Conservation (phyloP, 2,797 vertebrate species). For the Epinephelus malabaricus region DNA sequence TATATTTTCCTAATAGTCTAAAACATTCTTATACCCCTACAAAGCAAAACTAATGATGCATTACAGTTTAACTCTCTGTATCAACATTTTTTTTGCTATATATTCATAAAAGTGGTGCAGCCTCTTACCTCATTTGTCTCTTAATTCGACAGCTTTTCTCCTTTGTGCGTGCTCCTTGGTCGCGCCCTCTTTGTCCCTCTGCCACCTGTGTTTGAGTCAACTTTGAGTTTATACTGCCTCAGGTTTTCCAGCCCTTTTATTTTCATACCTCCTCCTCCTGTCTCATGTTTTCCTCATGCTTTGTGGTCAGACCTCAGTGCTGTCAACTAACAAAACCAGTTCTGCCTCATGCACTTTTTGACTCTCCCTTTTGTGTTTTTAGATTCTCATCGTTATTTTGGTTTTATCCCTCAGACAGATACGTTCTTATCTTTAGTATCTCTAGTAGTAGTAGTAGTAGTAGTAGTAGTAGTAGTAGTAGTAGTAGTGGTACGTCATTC, state of each 20-base stretch:
- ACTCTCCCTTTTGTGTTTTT: background rate
- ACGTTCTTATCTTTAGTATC: background rate
- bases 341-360: background rate
- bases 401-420: background rate
- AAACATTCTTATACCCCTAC: no score
- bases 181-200: conserved; percentile 5
- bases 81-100: background rate
- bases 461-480: no score
- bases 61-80: background rate
- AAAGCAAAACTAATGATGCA: background rate
- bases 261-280: background rate
- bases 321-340: conserved; percentile 25
- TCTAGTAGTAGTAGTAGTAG: no score
- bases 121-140: background rate
- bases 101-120: background rate
- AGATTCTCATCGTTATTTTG: background rate
- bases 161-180: background rate
- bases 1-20: no score
- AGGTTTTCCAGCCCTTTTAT: background rate
- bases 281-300: conserved; percentile 1
- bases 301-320: background rate
- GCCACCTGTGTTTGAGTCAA: background rate
- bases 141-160: background rate
- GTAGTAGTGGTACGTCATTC: no score
- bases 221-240: background rate